These are phyloP conservation scores for Antheraea assamensis DNA, from an alignment of 2,888 invertebrate genomes.

Conservation along the genomic window DNA sequence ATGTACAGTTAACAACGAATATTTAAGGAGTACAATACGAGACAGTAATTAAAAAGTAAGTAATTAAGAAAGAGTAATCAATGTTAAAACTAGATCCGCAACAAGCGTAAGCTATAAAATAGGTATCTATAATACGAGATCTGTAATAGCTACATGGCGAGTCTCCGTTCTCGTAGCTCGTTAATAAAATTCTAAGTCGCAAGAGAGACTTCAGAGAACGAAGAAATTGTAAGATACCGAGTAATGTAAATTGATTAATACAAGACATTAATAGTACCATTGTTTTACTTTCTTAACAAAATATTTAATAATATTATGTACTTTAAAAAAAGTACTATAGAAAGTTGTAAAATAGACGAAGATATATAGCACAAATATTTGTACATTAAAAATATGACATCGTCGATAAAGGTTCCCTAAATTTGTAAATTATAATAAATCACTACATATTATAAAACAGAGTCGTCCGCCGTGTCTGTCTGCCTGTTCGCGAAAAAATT, in stretches of 20 bases:
- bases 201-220: background rate
- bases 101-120: background rate
- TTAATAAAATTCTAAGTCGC: background rate
- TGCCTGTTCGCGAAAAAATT: too few relatives aligned
- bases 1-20: too few relatives aligned
- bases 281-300: background rate
- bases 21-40: too few relatives aligned
- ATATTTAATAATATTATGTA: background rate
- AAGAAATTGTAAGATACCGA: background rate
- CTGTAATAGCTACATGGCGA: background rate
- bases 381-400: too few relatives aligned
- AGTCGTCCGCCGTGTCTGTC: too few relatives aligned
- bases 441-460: too few relatives aligned
- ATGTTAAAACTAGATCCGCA: background rate
- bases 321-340: background rate
- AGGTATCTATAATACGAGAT: background rate
- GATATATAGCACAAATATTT: too few relatives aligned
- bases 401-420: too few relatives aligned
- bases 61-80: background rate
- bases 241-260: background rate
- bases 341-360: too few relatives aligned
- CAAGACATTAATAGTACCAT: background rate
- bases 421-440: too few relatives aligned
- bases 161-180: background rate
- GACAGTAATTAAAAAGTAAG: too few relatives aligned